Evolutionary conservation across 2,113 vertebrate species (phyloP).

Genomic region (Ailuropoda melanoleuca): DNA sequence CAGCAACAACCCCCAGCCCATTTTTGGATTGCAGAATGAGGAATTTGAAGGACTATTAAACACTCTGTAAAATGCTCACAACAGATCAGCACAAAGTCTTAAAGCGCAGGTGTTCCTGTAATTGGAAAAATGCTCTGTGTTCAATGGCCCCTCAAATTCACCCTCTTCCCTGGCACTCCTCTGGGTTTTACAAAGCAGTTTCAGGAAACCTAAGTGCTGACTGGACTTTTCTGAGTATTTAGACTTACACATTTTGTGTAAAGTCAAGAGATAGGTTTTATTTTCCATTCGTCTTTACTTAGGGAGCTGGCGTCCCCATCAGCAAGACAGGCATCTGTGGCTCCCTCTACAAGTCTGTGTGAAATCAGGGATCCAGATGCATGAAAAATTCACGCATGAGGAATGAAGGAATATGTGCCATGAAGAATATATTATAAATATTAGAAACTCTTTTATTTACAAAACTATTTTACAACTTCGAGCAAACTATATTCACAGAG

Average conservation of each 20-base stretch:
- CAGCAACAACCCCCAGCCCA: constrained; percentile 67
- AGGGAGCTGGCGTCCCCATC: not conserved
- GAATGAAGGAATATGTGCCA: not conserved
- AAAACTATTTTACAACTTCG: not conserved
- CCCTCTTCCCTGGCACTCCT: constrained; percentile 61
- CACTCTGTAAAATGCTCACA: constrained; percentile 78
- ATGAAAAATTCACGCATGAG: not conserved
- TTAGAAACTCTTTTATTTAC: not conserved
- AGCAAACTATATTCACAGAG: not conserved
- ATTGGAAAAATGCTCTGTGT: constrained; percentile 82
- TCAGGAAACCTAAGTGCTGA: constrained; percentile 61
- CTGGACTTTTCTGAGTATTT: constrained; percentile 46
- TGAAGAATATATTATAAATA: not conserved
- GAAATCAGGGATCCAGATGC: not conserved
- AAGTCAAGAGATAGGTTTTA: not conserved
- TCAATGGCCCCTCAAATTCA: constrained; percentile 81
- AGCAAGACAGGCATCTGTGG: not conserved
- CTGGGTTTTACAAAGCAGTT: constrained; percentile 50
- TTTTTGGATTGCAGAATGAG: constrained; percentile 77
- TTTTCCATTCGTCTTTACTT: not conserved
- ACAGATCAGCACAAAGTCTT: constrained; percentile 83
- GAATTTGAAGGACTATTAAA: constrained; percentile 86
- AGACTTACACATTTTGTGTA: not conserved
- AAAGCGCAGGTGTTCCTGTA: constrained; percentile 85
- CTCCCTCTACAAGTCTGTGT: not conserved